Conservation (phyloP, 2,888 invertebrate species). For the Clusia tigrina region DNA sequence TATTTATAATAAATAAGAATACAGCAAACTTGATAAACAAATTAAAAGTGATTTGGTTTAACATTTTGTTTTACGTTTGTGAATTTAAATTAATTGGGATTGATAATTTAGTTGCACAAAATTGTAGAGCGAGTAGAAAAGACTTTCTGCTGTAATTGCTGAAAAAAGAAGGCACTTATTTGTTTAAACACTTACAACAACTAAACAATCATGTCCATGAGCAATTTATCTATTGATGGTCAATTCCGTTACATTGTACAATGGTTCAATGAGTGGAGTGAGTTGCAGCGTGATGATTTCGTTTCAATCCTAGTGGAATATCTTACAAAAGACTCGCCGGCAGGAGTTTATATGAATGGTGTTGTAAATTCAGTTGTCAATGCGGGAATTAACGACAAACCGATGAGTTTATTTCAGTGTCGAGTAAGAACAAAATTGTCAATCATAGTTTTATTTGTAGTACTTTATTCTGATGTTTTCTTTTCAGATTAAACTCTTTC, state of each 20-base stretch:
- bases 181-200: neutral
- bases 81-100: too few relatives aligned
- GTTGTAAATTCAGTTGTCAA: slow-evolving; percentile 74
- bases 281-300: slow-evolving; percentile 85
- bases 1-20: too few relatives aligned
- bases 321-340: slow-evolving; percentile 64
- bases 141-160: too few relatives aligned
- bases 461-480: neutral
- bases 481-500: slow-evolving; percentile 77
- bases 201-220: slow-evolving; percentile 64
- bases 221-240: slow-evolving; percentile 72
- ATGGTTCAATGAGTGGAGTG: slow-evolving; percentile 91
- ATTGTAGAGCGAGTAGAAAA: too few relatives aligned
- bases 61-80: too few relatives aligned
- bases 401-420: slow-evolving; percentile 83
- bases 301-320: slow-evolving; percentile 76
- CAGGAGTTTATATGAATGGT: slow-evolving; percentile 75
- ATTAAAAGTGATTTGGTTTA: too few relatives aligned
- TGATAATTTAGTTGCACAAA: too few relatives aligned
- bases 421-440: slow-evolving; percentile 67
- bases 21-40: too few relatives aligned
- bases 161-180: neutral
- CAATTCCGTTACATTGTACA: slow-evolving; percentile 83
- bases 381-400: slow-evolving; percentile 76
- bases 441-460: neutral